Evolutionary conservation across 1,140 invertebrate genomes (phyloP).

Genomic region (Drosophila yakuba): DNA sequence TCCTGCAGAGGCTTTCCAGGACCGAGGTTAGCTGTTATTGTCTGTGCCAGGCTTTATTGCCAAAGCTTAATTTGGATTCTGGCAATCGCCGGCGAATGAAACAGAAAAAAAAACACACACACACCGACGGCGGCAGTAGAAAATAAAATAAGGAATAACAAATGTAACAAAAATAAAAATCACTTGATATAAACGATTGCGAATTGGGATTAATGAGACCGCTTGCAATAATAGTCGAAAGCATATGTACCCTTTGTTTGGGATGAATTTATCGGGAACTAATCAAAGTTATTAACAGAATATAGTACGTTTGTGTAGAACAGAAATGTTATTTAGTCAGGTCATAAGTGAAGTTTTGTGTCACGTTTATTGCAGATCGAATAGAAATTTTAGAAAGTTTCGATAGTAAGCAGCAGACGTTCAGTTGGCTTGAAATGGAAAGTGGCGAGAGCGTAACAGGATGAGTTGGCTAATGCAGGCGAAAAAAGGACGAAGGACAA

Average conservation of each 20-base stretch:
- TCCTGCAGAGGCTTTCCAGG: not conserved
- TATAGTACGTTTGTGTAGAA: too few species aligned
- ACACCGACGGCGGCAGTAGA: not conserved
- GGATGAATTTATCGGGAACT: too few species aligned
- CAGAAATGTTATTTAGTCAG: too few species aligned
- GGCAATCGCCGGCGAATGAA: conserved; percentile 44
- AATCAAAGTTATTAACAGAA: too few species aligned
- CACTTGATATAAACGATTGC: conserved; percentile 22
- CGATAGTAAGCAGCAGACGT: not conserved
- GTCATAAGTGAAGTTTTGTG: too few species aligned
- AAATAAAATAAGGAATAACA: conserved; percentile 9
- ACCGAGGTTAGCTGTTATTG: conserved; percentile 34
- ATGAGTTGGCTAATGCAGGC: conserved; percentile 17
- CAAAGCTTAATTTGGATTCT: conserved; percentile 57
- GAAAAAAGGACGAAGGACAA: conserved; percentile 34
- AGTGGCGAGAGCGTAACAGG: not conserved
- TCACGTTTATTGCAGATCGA: not conserved
- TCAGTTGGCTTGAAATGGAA: not conserved
- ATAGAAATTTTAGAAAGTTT: not conserved
- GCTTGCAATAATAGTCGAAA: too few species aligned
- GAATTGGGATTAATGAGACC: conserved; percentile 7
- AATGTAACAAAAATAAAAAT: conserved; percentile 25
- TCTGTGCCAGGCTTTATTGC: conserved; percentile 49
- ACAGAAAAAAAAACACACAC: conserved; percentile 1
- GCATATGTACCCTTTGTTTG: too few species aligned